Percentiles rank a stretch among this genome's conserved stretches.
Evolutionary conservation across 2,113 vertebrate genomes (phyloP).

Genomic region (Pterocles burchelli): DNA sequence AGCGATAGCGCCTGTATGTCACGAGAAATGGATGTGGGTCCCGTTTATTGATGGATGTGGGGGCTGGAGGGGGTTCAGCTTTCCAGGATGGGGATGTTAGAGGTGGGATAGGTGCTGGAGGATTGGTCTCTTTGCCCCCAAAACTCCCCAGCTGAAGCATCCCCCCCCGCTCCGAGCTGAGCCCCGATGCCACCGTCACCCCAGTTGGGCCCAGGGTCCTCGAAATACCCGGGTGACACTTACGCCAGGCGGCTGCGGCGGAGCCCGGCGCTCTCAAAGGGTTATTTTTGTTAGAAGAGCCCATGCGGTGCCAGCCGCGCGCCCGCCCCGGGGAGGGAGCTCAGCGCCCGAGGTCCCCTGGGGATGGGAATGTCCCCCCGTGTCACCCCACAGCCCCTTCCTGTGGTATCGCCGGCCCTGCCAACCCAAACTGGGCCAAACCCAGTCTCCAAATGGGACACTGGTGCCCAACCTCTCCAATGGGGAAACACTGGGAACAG

Average conservation of each 20-base stretch:
- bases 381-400: background rate
- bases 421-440: background rate
- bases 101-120: background rate
- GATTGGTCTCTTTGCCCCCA: background rate
- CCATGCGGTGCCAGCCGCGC: background rate
- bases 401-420: background rate
- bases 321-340: background rate
- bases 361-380: background rate
- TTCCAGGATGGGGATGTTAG: background rate
- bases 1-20: fast-evolving
- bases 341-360: background rate
- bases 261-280: background rate
- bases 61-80: background rate
- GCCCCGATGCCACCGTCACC: fast-evolving
- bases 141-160: background rate
- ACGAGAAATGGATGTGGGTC: background rate
- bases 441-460: background rate
- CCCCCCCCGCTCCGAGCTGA: background rate
- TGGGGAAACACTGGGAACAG: background rate
- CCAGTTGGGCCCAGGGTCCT: fast-evolving
- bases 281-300: conserved; percentile 17
- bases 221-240: background rate
- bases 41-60: background rate
- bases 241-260: fast-evolving
- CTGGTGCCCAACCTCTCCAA: fast-evolving